Conservation (phyloP, 1,140 invertebrate species). For the Phthorimaea operculella region DNA sequence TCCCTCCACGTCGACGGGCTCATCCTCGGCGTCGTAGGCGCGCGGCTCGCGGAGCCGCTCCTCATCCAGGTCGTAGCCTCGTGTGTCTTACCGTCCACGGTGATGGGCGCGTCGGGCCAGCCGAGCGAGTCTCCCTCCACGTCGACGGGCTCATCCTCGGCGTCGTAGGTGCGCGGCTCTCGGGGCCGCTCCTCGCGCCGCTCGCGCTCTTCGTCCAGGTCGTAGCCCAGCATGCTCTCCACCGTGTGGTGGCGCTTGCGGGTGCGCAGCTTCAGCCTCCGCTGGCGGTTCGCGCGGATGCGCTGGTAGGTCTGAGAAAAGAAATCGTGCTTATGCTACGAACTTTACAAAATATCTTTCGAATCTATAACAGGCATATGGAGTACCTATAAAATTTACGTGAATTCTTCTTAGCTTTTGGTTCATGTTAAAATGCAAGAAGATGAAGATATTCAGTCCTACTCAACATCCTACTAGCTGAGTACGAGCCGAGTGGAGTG, state of each 20-base stretch:
- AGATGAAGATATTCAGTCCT: too few relatives aligned
- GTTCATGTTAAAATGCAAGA: too few relatives aligned
- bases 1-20: slow-evolving; percentile 73
- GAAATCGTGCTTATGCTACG: too few relatives aligned
- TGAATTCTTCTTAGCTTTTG: too few relatives aligned
- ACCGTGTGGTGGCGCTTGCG: slow-evolving; percentile 71
- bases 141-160: slow-evolving; percentile 73
- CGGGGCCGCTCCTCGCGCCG: slow-evolving; percentile 46
- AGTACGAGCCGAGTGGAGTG: too few relatives aligned
- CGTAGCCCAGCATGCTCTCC: slow-evolving; percentile 68
- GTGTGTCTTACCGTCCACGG: slow-evolving; percentile 52
- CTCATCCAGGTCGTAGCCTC: slow-evolving; percentile 58
- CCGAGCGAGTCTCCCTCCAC: slow-evolving; percentile 71
- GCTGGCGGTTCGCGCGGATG: slow-evolving; percentile 75
- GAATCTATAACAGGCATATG: too few relatives aligned
- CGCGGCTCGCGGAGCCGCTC: slow-evolving; percentile 39
- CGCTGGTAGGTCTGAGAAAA: slow-evolving; percentile 72
- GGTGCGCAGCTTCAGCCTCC: slow-evolving; percentile 71
- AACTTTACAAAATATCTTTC: too few relatives aligned
- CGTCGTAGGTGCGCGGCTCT: slow-evolving; percentile 45
- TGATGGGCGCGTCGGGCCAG: slow-evolving; percentile 59
- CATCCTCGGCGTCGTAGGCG: slow-evolving; percentile 68
- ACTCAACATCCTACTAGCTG: too few relatives aligned
- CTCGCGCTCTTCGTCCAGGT: slow-evolving; percentile 44
- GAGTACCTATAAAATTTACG: too few relatives aligned